Percentiles rank a stretch among this genome's conserved stretches.
These are phyloP conservation scores for Drosophila rellima DNA, from an alignment of 2,888 invertebrate genomes.

Conservation along the genomic window DNA sequence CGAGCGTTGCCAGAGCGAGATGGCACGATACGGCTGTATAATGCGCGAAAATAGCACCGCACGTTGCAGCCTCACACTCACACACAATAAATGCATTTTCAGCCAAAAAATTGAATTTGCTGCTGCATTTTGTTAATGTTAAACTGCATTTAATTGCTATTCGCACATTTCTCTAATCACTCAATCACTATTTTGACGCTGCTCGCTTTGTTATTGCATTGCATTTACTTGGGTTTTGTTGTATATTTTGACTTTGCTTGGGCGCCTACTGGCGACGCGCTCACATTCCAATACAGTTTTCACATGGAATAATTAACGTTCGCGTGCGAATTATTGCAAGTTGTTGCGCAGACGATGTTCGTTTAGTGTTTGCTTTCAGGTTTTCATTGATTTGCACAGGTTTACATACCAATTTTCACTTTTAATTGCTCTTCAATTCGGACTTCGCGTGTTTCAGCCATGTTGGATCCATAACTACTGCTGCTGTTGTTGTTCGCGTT, in stretches of 20 bases:
- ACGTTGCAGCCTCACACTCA: conserved; percentile 61
- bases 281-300: conserved; percentile 77
- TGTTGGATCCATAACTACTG: conserved; percentile 93
- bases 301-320: conserved; percentile 44
- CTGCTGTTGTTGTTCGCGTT: conserved; percentile 68
- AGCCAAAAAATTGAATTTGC: conserved; percentile 50
- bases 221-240: conserved; percentile 22
- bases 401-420: conserved; percentile 96
- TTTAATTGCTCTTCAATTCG: conserved; percentile 96
- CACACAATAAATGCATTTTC: conserved; percentile 68
- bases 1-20: conserved; percentile 59
- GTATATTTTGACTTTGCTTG: conserved; percentile 36
- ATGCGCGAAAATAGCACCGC: conserved; percentile 59
- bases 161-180: conserved; percentile 9
- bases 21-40: conserved; percentile 35
- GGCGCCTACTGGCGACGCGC: conserved; percentile 62
- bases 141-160: conserved; percentile 23
- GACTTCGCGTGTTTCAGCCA: conserved; percentile 96
- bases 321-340: conserved; percentile 29
- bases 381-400: conserved; percentile 65
- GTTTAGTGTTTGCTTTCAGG: conserved; percentile 32
- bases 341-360: conserved; percentile 16
- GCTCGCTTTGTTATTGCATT: conserved; percentile 7
- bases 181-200: conserved; percentile 16
- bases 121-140: conserved; percentile 45